A percentile compares a stretch with the other conserved stretches of the same genome.
Conservation (phyloP, 30 jellyfish, hydroid and myxozoan genomes). For the Sanderia malayensis region DNA sequence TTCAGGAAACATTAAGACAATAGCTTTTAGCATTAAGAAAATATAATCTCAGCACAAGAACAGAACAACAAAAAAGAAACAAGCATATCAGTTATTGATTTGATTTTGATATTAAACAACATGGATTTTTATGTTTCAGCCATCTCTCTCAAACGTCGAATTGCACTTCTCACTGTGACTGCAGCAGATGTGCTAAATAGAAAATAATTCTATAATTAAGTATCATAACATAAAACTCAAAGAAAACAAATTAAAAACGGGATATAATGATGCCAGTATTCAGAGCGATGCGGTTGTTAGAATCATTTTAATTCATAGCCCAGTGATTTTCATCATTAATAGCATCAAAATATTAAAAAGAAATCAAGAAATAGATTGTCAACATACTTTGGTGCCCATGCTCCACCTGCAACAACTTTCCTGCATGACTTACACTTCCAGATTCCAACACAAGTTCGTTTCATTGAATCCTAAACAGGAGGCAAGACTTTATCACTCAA, state of each 20-base stretch:
- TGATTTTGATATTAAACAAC: background rate
- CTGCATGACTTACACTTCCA: slow-evolving; percentile 97
- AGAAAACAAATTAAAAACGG: background rate
- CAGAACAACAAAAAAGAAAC: slow-evolving; percentile 8
- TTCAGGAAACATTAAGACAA: no score
- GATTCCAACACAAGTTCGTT: slow-evolving; percentile 91
- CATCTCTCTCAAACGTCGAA: slow-evolving; percentile 90
- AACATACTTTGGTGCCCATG: slow-evolving; percentile 96
- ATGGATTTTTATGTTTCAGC: slow-evolving; percentile 55
- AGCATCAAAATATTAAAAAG: background rate
- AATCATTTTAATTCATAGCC: slow-evolving; percentile 11
- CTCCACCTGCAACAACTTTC: slow-evolving; percentile 96
- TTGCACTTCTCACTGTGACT: slow-evolving; percentile 89
- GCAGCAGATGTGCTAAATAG: slow-evolving; percentile 91
- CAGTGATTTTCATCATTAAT: slow-evolving; percentile 18
- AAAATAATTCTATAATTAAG: background rate
- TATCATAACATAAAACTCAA: background rate
- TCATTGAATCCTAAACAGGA: slow-evolving; percentile 77
- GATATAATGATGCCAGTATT: background rate
- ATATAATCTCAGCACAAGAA: no score
- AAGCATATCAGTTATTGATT: background rate
- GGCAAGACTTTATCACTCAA: no score
- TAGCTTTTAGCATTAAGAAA: background rate
- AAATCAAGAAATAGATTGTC: background rate
- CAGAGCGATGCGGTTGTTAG: background rate